Evolutionary conservation across 2,888 invertebrate species (phyloP), one percentile per base, ranked within the genome.

Genomic region (Metellina segmentata): DNA sequence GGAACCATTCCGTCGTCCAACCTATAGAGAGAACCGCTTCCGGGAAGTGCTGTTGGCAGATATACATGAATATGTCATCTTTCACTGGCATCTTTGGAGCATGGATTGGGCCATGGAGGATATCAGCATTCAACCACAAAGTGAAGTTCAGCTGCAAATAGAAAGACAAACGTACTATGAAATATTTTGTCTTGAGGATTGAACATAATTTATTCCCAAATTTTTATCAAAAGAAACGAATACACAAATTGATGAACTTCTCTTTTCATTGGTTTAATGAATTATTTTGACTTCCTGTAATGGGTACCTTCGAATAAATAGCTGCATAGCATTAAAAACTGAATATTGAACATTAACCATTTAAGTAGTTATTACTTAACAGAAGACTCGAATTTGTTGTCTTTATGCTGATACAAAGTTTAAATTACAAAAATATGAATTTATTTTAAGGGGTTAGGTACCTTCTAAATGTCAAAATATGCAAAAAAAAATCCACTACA

Each of bases 101-200:
- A 89, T 96, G 96, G 0, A 97, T 96, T 0, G 98, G 98, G 0
- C 98, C 98, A 0, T 95, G 94, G 7, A 97, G 95, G 93, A 98
- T 97, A 95, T 98, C 98, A 0, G 98, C 98, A 95, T 98, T 98
- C 90, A 98, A 95, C 97, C 98, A 98, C 6, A 98, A 94, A 0
- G 98, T 98, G 94, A 96, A 96, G 0, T 95, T 95, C 93, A 96
- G 95, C 97, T 97, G 81, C 20, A 91, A 88, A 13, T 72, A 72
- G 53, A 34, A 79, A 34, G 9, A 72, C 4, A 70, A 20, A 71
- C 9, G 72, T 72, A 6, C 1, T 72, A 1, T 72, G 16, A 34
- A 7, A 19, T n/a, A 72, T 20, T 19, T 19, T 19, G 20, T 72
- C 9, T 72, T 72, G 19, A 16, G 72, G 19, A 7, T 20, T 72